Base-by-base conservation (phyloP, 1,140 invertebrate genomes). In the Vollenhovia emeryi region DNA sequence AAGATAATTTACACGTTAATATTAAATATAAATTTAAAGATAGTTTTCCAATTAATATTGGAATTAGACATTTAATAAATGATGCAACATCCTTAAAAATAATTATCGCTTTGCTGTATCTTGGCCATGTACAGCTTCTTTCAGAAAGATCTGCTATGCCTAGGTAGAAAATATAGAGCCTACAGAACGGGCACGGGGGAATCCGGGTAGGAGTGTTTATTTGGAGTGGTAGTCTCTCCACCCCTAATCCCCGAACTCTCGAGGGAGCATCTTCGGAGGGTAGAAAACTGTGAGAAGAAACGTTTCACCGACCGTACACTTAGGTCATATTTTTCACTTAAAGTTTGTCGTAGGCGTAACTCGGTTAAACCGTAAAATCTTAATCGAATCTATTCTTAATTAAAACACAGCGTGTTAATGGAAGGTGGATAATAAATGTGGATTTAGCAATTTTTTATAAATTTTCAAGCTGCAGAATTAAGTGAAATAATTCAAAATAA, bases 221-320 rank as follows among this genome's bases (percentile, higher is more conserved):
- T 94, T 92, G 92, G 90, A 94, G 93, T 94, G 92, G 93, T 84
- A 89, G 92, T 89, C 93, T 94, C 93, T 95, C 89, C 86, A 92
- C 66, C 85, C 89, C 86, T 94, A 94, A 95, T 94, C 93, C 90
- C 69, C 84, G 80, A 89, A 85, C 90, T 92, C 92, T 92, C 91
- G 71, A 60, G 91, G 91, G 91, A 92, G 87, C 83, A 68, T 91
- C 92, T 90, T 89, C 86, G 78, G 82, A 76, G 89, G 87, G 90
- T 89, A 50, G 88, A 89, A 92, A 93, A 92, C 89, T 89, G 78
- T 88, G 87, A 87, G 73, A 85, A 84, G 86, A 87, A 79, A 79
- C 79, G 59, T 55, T 30, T 24, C 50, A 21, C 24, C 40, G 68
- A 5, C 24, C 50, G 52, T 87, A 75, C 52, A 52, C 80, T 36